Percentiles rank a stretch among this genome's conserved stretches.
These are phyloP conservation scores for Hippocampus kuda DNA, from an alignment of 2,797 vertebrate species.

Conservation along the genomic window DNA sequence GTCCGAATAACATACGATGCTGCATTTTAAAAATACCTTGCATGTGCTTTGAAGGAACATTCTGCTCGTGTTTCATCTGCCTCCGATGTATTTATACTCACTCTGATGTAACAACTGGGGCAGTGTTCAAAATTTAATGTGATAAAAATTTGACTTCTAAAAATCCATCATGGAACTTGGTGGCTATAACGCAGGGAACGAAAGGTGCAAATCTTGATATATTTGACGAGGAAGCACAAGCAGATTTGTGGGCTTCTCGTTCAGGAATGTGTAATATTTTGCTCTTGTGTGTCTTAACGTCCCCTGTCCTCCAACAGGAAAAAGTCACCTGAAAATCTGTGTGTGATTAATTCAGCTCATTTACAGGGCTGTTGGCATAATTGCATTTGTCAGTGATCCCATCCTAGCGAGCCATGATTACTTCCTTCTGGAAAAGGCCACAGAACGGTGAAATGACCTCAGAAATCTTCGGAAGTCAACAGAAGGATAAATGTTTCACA, in stretches of 20 bases:
- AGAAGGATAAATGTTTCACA: slow-evolving; percentile 46
- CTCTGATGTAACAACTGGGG: slow-evolving; percentile 46
- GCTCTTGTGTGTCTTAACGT: slow-evolving; percentile 15
- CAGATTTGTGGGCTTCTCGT: slow-evolving; percentile 18
- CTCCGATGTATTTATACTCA: slow-evolving; percentile 32
- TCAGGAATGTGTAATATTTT: slow-evolving; percentile 9
- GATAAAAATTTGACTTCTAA: slow-evolving; percentile 34
- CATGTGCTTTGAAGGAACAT: slow-evolving; percentile 15
- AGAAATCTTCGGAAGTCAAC: slow-evolving; percentile 45
- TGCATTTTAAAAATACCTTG: slow-evolving; percentile 14
- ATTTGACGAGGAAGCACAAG: slow-evolving; percentile 5
- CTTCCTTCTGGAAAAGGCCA: slow-evolving; percentile 49
- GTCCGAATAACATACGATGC: slow-evolving; percentile 1
- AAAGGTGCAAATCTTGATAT: slow-evolving; percentile 12
- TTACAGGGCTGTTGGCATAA: slow-evolving; percentile 43
- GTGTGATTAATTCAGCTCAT: slow-evolving; percentile 44
- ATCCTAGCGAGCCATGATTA: slow-evolving; percentile 59
- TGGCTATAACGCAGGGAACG: slow-evolving; percentile 2
- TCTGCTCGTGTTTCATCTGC: slow-evolving; percentile 22
- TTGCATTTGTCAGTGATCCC: slow-evolving; percentile 55
- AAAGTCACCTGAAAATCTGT: slow-evolving; percentile 34
- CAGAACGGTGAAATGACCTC: slow-evolving; percentile 44
- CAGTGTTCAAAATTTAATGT: slow-evolving; percentile 60
- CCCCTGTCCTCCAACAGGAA: slow-evolving; percentile 24
- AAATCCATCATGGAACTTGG: slow-evolving; percentile 15